phyloP scores from a whole-genome alignment of 2,113 vertebrate species.

The Lagopus leucura region DNA sequence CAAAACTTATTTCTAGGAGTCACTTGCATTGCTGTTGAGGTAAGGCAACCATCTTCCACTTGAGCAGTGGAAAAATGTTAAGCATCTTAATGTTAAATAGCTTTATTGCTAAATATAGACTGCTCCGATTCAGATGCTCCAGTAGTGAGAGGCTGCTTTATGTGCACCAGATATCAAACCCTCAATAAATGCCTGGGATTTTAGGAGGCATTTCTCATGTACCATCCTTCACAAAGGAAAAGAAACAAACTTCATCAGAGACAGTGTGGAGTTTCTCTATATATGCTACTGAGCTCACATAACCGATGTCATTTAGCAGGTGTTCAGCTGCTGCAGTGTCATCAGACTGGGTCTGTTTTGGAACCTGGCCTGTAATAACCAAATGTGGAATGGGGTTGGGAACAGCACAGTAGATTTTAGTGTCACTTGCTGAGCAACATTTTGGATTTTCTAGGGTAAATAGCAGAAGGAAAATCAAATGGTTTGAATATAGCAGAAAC shows the following conservation, averaged over 20 bases:
- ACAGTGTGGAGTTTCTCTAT: neutral
- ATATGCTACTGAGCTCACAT: neutral
- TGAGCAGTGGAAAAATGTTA: neutral
- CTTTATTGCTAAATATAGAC: neutral
- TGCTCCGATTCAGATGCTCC: neutral
- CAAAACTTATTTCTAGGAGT: neutral
- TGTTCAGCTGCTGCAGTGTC: neutral
- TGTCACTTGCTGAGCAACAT: neutral
- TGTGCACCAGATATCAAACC: neutral
- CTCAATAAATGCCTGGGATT: neutral
- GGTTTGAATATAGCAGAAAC: neutral
- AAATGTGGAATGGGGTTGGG: rapidly evolving
- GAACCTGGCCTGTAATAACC: neutral
- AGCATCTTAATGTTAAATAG: neutral
- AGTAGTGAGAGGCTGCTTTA: neutral
- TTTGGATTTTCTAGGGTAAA: neutral
- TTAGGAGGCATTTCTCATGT: neutral
- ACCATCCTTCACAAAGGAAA: neutral
- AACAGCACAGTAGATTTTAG: neutral
- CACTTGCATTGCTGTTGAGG: neutral
- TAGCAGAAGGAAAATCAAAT: neutral
- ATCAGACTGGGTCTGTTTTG: neutral
- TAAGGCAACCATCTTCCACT: neutral
- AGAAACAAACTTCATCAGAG: neutral
- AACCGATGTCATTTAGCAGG: neutral